Evolutionary conservation across 2,888 invertebrate genomes (phyloP).

Genomic region (Lasioglossum zephyrum): DNA sequence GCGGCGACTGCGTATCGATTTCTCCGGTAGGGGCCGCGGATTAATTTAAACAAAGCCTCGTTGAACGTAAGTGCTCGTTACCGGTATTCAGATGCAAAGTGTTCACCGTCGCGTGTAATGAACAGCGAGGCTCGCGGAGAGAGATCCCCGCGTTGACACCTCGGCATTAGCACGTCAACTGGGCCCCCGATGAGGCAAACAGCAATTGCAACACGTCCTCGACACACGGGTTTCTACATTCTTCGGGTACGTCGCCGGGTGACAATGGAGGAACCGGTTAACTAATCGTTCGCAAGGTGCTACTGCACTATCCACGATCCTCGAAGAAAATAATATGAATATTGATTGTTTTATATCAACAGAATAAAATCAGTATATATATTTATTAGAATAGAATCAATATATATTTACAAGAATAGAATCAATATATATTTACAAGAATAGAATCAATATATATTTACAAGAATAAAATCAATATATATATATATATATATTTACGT

Average conservation of each 20-base stretch:
- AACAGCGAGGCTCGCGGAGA: not conserved
- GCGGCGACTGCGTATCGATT: not conserved
- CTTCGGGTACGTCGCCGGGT: constrained; percentile 12
- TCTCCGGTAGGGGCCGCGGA: not conserved
- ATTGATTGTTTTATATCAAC: too few relatives aligned
- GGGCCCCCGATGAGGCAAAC: constrained; percentile 42
- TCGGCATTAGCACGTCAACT: constrained; percentile 48
- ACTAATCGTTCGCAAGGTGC: not conserved
- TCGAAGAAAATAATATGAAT: not conserved
- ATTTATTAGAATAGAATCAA: too few relatives aligned
- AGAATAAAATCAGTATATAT: too few relatives aligned
- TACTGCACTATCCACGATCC: not conserved
- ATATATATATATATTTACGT: too few relatives aligned
- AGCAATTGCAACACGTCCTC: constrained; percentile 38
- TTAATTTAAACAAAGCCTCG: constrained; percentile 26
- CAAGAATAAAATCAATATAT: too few relatives aligned
- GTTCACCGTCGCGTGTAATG: constrained; percentile 25
- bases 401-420: too few relatives aligned
- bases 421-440: too few relatives aligned
- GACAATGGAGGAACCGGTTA: constrained; percentile 34
- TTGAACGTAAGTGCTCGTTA: constrained; percentile 32
- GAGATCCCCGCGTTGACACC: constrained; percentile 34
- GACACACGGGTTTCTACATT: constrained; percentile 46
- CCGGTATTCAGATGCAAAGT: constrained; percentile 34
- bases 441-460: too few relatives aligned